These are phyloP conservation scores for Sinocyclocheilus anshuiensis DNA, from an alignment of 2,113 vertebrate genomes.

Conservation along the genomic window DNA sequence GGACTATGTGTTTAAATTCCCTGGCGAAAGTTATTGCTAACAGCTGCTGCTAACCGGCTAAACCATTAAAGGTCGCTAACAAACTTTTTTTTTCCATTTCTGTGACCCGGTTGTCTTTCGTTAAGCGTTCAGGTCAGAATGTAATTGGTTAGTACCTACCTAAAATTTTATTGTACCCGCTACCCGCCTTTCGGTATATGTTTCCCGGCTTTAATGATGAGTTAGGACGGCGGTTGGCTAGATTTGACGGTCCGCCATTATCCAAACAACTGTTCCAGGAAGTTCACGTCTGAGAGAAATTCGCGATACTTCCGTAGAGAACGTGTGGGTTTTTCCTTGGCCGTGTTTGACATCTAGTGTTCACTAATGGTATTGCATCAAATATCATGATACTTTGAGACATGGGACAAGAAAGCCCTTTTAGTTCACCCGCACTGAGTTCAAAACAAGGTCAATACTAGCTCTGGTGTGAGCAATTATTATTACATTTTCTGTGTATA, in stretches of 20 bases:
- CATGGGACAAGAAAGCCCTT: not conserved
- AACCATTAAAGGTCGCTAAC: constrained; percentile 15
- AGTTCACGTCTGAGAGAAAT: constrained; percentile 45
- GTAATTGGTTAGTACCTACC: constrained; percentile 17
- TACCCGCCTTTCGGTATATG: constrained; percentile 54
- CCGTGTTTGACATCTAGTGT: constrained; percentile 29
- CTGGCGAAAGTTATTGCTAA: constrained; percentile 18
- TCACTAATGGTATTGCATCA: not conserved
- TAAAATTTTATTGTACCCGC: constrained; percentile 2
- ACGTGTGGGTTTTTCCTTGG: not conserved
- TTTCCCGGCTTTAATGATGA: constrained; percentile 70
- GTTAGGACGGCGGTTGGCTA: constrained; percentile 58
- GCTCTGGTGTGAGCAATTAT: not conserved
- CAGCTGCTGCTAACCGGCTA: constrained; percentile 41
- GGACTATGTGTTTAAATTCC: not conserved
- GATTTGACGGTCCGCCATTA: constrained; percentile 66
- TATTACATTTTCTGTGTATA: not conserved
- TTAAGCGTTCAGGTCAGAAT: not conserved
- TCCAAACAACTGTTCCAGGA: constrained; percentile 60
- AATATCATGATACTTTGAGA: not conserved
- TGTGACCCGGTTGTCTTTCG: not conserved
- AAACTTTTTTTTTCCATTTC: not conserved
- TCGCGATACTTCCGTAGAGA: constrained; percentile 35
- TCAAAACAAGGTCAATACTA: not conserved
- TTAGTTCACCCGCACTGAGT: too few species aligned